A percentile compares a stretch with the other conserved stretches of the same genome.
phyloP scores from a whole-genome alignment of 2,797 vertebrate species.

The Tachyglossus aculeatus region DNA sequence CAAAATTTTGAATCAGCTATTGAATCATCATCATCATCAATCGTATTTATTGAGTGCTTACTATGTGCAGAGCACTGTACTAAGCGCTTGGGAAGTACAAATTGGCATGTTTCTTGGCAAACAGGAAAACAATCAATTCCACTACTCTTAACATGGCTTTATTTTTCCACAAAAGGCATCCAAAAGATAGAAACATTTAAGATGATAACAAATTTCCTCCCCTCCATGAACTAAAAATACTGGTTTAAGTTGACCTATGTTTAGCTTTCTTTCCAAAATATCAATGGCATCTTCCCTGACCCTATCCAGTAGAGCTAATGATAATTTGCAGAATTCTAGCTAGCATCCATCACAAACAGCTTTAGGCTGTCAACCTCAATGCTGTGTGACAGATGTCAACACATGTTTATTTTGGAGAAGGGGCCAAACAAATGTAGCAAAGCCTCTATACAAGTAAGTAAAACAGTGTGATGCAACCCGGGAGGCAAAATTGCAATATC shows the following conservation, averaged over 20 bases:
- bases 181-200: slow-evolving; percentile 21
- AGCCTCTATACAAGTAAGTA: slow-evolving; percentile 2
- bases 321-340: neutral
- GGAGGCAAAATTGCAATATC: neutral
- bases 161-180: neutral
- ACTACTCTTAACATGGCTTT: slow-evolving; percentile 20
- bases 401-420: slow-evolving; percentile 18
- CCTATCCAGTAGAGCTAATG: slow-evolving; percentile 21
- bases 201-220: slow-evolving; percentile 31
- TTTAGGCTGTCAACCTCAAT: slow-evolving; percentile 4
- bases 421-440: slow-evolving; percentile 22
- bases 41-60: too few relatives aligned
- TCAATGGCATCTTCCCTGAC: neutral
- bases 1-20: too few relatives aligned
- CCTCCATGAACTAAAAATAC: slow-evolving; percentile 27
- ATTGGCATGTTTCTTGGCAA: neutral
- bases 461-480: neutral
- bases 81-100: too few relatives aligned
- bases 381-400: slow-evolving; percentile 24
- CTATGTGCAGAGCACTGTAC: too few relatives aligned
- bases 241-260: slow-evolving; percentile 3
- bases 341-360: neutral
- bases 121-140: slow-evolving; percentile 7
- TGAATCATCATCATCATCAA: too few relatives aligned
- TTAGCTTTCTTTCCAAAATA: slow-evolving; percentile 12